A percentile compares a stretch with the other conserved stretches of the same genome.
These are phyloP conservation scores for Siderastrea radians DNA, from an alignment of 92 coral and sea anemone species.

Conservation along the genomic window DNA sequence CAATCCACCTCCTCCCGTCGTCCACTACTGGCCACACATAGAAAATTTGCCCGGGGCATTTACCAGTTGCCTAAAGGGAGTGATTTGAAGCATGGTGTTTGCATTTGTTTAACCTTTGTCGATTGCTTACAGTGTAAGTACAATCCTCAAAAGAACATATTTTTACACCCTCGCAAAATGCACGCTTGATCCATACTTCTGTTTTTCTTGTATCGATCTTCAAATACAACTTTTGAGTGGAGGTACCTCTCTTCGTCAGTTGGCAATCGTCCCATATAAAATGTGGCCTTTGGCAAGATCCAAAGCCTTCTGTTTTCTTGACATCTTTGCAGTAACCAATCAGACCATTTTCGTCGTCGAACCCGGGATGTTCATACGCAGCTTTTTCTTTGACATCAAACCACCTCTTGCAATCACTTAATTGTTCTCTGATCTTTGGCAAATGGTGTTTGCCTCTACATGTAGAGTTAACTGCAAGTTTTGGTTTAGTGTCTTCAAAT, in stretches of 20 bases:
- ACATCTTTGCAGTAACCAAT: conserved; percentile 29
- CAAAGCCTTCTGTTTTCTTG: conserved; percentile 2
- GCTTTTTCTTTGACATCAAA: background rate
- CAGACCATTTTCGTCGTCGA: background rate
- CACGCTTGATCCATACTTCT: conserved; percentile 31
- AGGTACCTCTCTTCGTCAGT: conserved; percentile 30
- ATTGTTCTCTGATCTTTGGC: conserved; percentile 6
- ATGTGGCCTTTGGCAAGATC: conserved; percentile 51
- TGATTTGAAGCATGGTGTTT: conserved; percentile 13
- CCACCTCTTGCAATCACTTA: conserved; percentile 27
- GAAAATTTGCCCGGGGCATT: conserved; percentile 42
- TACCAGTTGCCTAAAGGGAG: conserved; percentile 22
- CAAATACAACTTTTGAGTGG: conserved; percentile 12
- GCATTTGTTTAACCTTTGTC: conserved; percentile 58
- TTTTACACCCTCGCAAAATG: conserved; percentile 64
- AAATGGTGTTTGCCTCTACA: conserved; percentile 26
- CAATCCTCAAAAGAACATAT: conserved; percentile 30
- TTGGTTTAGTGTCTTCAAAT: background rate
- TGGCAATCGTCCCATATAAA: conserved; percentile 60
- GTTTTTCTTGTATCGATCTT: conserved; percentile 1
- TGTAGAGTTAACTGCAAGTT: background rate
- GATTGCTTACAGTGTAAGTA: conserved; percentile 47
- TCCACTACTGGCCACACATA: conserved; percentile 58
- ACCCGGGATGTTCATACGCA: conserved; percentile 55
- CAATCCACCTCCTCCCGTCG: conserved; percentile 71